phyloP scores from a whole-genome alignment of 2,797 vertebrate species.

The Margarornis squamiger region DNA sequence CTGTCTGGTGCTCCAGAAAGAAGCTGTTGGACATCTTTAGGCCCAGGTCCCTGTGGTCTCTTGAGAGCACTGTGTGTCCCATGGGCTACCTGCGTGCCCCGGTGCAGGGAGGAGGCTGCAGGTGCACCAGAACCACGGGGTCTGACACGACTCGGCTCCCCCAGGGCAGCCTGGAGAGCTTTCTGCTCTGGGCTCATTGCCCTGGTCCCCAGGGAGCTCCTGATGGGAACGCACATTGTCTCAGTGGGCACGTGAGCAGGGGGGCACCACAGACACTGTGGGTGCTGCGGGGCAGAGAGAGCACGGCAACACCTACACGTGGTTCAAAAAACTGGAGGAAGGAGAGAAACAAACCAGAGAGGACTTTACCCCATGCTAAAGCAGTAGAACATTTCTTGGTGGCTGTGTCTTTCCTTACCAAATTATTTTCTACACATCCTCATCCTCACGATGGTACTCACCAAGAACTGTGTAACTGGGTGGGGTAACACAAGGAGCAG shows the following conservation, averaged over 20 bases:
- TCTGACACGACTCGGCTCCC: not conserved
- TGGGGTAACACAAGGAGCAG: not conserved
- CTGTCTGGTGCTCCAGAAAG: not conserved
- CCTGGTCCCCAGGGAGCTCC: not conserved
- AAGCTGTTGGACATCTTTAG: not conserved
- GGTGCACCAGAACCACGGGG: not conserved
- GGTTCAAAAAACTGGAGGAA: not conserved
- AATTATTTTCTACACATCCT: not conserved
- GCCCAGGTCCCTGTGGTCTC: accelerated
- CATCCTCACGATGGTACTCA: not conserved
- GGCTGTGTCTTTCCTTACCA: not conserved
- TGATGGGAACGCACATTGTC: accelerated
- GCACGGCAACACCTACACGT: not conserved
- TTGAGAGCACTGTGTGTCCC: not conserved
- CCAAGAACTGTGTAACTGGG: accelerated
- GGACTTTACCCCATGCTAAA: not conserved
- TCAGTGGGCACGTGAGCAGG: not conserved
- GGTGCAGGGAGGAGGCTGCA: not conserved
- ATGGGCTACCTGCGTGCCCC: not conserved
- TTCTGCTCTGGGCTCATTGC: not conserved
- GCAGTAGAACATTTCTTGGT: not conserved
- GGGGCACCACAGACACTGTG: not conserved
- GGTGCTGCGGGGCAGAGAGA: not conserved
- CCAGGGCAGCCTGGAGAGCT: not conserved
- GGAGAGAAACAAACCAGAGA: not conserved